phyloP scores from a whole-genome alignment of 2,797 vertebrate genomes.

The Cichlasoma orientale region DNA sequence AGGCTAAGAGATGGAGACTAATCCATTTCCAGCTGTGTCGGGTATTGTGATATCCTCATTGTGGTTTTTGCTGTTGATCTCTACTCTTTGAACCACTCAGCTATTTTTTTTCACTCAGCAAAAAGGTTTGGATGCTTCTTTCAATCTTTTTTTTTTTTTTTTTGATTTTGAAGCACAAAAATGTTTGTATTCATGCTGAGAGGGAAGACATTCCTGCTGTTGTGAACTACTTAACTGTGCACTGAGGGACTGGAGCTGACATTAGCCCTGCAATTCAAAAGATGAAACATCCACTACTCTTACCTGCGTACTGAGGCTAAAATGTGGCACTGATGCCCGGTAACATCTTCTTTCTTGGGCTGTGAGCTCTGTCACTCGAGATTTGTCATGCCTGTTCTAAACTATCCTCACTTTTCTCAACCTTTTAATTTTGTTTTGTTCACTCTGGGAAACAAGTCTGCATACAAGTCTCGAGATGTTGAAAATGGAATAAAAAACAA shows the following conservation, averaged over 20 bases:
- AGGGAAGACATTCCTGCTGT: neutral
- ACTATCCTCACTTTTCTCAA: neutral
- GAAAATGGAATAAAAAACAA: neutral
- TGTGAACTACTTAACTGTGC: neutral
- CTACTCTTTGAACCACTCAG: neutral
- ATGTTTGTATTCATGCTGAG: neutral
- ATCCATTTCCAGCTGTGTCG: slow-evolving; percentile 19
- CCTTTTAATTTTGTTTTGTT: neutral
- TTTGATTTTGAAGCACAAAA: neutral
- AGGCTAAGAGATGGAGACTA: slow-evolving; percentile 3
- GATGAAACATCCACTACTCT: neutral
- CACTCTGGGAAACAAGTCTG: neutral
- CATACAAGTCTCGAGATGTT: accelerated
- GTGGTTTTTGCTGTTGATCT: slow-evolving; percentile 3
- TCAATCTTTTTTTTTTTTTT: neutral
- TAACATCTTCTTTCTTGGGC: neutral
- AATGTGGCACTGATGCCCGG: neutral
- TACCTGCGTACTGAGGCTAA: neutral
- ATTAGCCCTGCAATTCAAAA: slow-evolving; percentile 1
- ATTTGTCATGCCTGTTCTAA: neutral
- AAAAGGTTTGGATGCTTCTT: neutral
- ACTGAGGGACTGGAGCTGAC: neutral
- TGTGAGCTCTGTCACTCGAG: neutral
- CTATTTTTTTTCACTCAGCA: neutral
- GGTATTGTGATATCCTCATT: neutral